phyloP scores from a whole-genome alignment of 2,888 invertebrate genomes.

The Enchytraeus crypticus region DNA sequence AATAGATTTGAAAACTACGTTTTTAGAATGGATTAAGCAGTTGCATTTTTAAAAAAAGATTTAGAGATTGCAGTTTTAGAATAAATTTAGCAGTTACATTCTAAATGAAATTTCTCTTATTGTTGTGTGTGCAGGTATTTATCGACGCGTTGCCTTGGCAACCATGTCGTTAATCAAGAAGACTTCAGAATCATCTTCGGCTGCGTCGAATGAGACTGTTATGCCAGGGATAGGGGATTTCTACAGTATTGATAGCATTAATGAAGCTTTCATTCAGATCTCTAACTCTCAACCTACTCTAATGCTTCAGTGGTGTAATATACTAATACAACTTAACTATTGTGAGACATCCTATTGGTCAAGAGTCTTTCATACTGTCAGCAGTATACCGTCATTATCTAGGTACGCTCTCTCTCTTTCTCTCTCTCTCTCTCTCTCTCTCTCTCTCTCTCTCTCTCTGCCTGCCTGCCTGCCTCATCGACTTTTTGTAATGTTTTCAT shows the following conservation, averaged over 20 bases:
- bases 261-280: slow-evolving; percentile 36
- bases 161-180: slow-evolving; percentile 51
- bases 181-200: no score
- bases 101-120: no score
- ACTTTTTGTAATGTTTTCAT: no score
- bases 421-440: no score
- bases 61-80: no score
- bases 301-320: slow-evolving; percentile 69
- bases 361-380: slow-evolving; percentile 52
- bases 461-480: neutral
- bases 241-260: slow-evolving; percentile 45
- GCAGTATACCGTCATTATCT: slow-evolving; percentile 43
- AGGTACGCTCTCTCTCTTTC: no score
- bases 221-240: no score
- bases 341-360: slow-evolving; percentile 65
- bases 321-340: slow-evolving; percentile 65
- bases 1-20: no score
- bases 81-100: no score
- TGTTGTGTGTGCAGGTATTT: slow-evolving; percentile 37
- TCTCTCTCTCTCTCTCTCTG: neutral
- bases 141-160: slow-evolving; percentile 53
- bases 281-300: slow-evolving; percentile 56
- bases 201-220: no score
- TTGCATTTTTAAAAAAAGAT: no score
- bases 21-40: no score